Conservation (phyloP, 2,888 invertebrate genomes). For the Machimus atricapillus region DNA sequence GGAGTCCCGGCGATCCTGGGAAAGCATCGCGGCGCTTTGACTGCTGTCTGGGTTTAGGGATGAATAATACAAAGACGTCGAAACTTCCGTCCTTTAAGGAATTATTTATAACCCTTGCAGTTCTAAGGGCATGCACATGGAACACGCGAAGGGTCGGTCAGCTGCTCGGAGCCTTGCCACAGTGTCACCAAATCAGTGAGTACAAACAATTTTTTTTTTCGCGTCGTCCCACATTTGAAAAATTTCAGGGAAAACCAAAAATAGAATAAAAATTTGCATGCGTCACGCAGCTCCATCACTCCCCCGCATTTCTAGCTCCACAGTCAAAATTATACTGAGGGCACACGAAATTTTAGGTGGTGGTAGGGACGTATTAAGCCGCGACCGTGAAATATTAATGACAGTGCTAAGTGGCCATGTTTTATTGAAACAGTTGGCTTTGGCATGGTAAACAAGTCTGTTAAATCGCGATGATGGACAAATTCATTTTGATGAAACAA, state of each 20-base stretch:
- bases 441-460: not conserved
- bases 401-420: not conserved
- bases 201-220: not conserved
- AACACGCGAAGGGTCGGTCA: not conserved
- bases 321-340: not conserved
- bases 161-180: not conserved
- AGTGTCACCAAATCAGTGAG: not conserved
- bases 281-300: not conserved
- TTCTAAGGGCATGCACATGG: not conserved
- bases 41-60: not conserved
- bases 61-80: slow-evolving; percentile 25
- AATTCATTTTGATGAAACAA: not conserved
- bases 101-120: not conserved
- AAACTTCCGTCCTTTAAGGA: not conserved
- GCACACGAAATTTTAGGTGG: not conserved
- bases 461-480: not conserved
- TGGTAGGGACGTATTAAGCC: not conserved
- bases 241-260: not conserved
- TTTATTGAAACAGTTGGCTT: not conserved
- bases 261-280: not conserved
- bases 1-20: not conserved
- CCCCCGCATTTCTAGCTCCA: not conserved
- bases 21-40: not conserved
- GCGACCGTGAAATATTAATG: not conserved
- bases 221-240: not conserved